These are phyloP conservation scores for Poeciliopsis occidentalis DNA, from an alignment of 2,113 vertebrate genomes.

Conservation along the genomic window DNA sequence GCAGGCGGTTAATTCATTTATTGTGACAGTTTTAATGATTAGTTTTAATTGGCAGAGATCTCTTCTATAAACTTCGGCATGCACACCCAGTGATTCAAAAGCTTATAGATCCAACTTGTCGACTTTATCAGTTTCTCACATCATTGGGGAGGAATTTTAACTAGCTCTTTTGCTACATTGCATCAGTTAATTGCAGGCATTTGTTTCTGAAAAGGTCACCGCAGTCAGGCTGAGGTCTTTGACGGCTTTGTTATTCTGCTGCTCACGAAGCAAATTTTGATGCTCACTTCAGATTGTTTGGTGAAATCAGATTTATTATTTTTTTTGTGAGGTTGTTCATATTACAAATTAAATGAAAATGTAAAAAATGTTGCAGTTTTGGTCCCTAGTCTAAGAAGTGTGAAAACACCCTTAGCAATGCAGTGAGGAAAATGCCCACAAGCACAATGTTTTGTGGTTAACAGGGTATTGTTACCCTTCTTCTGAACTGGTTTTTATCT, in stretches of 20 bases:
- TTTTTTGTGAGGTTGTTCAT: too few relatives aligned
- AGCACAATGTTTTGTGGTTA: not conserved
- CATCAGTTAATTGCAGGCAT: not conserved
- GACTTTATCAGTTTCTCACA: not conserved
- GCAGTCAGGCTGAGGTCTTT: too few relatives aligned
- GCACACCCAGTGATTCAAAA: not conserved
- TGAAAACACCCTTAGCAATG: not conserved
- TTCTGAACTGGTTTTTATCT: slow-evolving; percentile 14
- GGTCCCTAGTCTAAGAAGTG: too few relatives aligned
- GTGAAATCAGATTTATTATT: too few relatives aligned
- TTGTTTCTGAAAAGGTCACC: not conserved
- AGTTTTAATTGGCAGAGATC: not conserved
- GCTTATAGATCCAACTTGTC: not conserved
- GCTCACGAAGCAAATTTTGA: too few relatives aligned
- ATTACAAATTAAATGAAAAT: not conserved
- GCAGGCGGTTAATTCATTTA: too few relatives aligned
- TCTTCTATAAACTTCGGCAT: not conserved
- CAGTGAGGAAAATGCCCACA: slow-evolving; percentile 6
- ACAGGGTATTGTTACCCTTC: slow-evolving; percentile 15
- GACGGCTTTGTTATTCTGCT: too few relatives aligned
- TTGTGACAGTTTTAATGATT: not conserved
- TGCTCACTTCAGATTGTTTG: too few relatives aligned
- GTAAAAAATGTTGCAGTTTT: too few relatives aligned
- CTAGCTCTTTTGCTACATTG: not conserved
- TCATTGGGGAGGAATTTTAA: not conserved